Evolutionary conservation across 2,113 vertebrate genomes (phyloP), one percentile per base, ranked within the genome.

Genomic region (Vulpes ferrilata): DNA sequence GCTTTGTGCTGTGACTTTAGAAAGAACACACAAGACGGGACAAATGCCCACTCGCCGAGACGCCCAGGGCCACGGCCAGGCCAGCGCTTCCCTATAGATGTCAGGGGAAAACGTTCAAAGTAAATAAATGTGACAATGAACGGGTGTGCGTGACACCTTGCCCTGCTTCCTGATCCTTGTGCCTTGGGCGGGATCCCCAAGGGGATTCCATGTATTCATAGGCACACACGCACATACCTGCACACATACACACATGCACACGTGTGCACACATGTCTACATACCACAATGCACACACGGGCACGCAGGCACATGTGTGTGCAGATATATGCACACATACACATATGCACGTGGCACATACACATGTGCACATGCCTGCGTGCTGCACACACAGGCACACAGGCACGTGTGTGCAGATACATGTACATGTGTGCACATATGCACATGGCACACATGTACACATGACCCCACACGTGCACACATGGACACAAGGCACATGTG

Each of bases 1-100:
- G 85, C 71, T 92, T 64, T 76, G 83, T 15, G 86, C 15, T 43
- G 81, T 65, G 81, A 73, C 89, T 85, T 69, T 22, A 51, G 80
- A 55, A 65, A 80, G 38, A 4, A 9, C 43, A 6, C 35, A 10
- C 76, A 74, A 85, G 95, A 38, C 38, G 15, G 5, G 3, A n/a
- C 88, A n/a, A 81, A 59, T 3, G 38, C 80, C 53, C 22, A 3
- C 79, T 32, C 9, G 78, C 76, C 2, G 4, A 64, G 87, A 62
- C 84, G 78, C 35, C 90, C 38, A 7, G 35, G 91, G 92, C 85
- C 30, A 57, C 5, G 76, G 92, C 64, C 69, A 71, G 80, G 65
- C 82, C 38, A 4, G 57, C 65, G 4, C 51, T 57, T 78, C 92
- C 69, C 15, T 4, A 67, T n/a, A 59, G 74, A 84, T 11, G 23